These are phyloP conservation scores for Loris lydekkerianus DNA, from an alignment of 2,797 vertebrate species.

Conservation along the genomic window DNA sequence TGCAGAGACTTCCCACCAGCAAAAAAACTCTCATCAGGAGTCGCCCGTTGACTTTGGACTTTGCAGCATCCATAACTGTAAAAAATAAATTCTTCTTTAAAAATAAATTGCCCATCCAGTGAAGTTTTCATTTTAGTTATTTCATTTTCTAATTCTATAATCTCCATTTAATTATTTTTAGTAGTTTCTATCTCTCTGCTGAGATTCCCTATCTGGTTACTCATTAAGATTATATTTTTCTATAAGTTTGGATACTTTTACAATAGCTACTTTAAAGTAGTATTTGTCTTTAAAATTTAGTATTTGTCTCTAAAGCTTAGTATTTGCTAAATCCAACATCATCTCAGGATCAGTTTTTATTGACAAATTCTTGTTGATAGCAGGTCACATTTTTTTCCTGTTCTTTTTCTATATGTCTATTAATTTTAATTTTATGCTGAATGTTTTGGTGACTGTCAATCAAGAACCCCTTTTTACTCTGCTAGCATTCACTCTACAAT, in stretches of 20 bases:
- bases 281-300: neutral
- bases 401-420: neutral
- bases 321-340: neutral
- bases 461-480: neutral
- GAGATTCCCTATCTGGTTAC: neutral
- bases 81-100: neutral
- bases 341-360: neutral
- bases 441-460: neutral
- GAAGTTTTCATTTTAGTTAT: slow-evolving; percentile 13
- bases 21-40: neutral
- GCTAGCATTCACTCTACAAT: neutral
- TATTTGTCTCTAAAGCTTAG: neutral
- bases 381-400: neutral
- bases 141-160: slow-evolving; percentile 9
- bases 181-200: slow-evolving; percentile 24
- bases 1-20: neutral
- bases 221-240: slow-evolving; percentile 35
- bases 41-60: neutral
- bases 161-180: neutral
- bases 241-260: neutral
- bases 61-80: neutral
- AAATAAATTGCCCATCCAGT: neutral
- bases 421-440: slow-evolving; percentile 8
- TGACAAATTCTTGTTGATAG: slow-evolving; percentile 16
- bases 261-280: neutral